phyloP scores from a whole-genome alignment of 1,140 invertebrate species.

The Phthorimaea operculella region DNA sequence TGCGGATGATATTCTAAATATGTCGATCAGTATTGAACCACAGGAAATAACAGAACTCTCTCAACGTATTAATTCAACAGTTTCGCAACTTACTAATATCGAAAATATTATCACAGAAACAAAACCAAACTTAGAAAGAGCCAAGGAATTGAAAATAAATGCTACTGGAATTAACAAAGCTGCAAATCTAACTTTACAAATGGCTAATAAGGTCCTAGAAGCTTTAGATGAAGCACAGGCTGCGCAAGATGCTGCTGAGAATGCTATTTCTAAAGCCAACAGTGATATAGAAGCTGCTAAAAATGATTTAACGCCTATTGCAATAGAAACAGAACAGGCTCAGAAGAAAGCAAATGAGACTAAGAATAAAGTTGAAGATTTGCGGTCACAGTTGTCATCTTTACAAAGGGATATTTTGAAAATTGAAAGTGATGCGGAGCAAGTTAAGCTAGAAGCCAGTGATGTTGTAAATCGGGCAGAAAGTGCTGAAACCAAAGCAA shows the following conservation, averaged over 20 bases:
- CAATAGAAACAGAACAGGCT: slow-evolving; percentile 78
- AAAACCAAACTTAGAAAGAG: slow-evolving; percentile 77
- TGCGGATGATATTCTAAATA: slow-evolving; percentile 78
- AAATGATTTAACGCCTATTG: slow-evolving; percentile 74
- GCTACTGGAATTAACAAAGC: slow-evolving; percentile 82
- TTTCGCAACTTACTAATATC: slow-evolving; percentile 88
- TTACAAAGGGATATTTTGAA: slow-evolving; percentile 81
- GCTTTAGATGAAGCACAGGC: slow-evolving; percentile 75
- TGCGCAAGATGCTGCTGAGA: slow-evolving; percentile 81
- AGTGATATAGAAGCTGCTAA: slow-evolving; percentile 81
- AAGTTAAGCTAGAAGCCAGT: slow-evolving; percentile 69
- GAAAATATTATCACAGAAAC: slow-evolving; percentile 91
- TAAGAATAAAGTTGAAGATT: slow-evolving; percentile 72
- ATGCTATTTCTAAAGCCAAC: slow-evolving; percentile 83
- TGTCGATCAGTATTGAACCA: slow-evolving; percentile 74
- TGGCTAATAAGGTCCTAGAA: slow-evolving; percentile 69
- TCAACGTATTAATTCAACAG: slow-evolving; percentile 84
- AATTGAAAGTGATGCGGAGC: slow-evolving; percentile 74
- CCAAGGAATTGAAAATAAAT: slow-evolving; percentile 78
- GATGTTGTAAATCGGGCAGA: slow-evolving; percentile 62
- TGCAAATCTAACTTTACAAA: slow-evolving; percentile 69
- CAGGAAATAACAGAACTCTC: slow-evolving; percentile 88
- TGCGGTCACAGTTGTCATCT: slow-evolving; percentile 75
- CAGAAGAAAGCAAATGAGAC: slow-evolving; percentile 79
- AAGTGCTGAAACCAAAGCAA: slow-evolving; percentile 56